These are phyloP conservation scores for Phylloscopus whistleri DNA, from an alignment of 2,113 vertebrate species.

Conservation along the genomic window DNA sequence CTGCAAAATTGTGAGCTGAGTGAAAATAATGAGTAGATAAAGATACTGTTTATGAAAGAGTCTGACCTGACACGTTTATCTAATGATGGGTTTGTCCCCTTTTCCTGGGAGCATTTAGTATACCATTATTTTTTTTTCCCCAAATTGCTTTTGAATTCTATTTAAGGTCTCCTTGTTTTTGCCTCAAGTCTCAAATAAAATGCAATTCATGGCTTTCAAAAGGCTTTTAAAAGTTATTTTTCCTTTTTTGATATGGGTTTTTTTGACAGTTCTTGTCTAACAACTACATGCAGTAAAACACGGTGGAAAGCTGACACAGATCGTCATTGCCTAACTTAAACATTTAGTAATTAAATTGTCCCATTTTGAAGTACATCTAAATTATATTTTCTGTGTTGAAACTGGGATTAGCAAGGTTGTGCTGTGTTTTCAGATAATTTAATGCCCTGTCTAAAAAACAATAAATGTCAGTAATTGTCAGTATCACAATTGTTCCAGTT, in stretches of 20 bases:
- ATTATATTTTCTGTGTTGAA: neutral
- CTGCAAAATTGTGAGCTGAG: neutral
- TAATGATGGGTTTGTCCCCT: neutral
- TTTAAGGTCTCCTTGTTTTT: neutral
- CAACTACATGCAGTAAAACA: neutral
- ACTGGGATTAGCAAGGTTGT: neutral
- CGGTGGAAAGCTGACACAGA: neutral
- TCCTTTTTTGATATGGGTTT: neutral
- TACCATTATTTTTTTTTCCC: neutral
- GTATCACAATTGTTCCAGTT: neutral
- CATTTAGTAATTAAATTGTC: neutral
- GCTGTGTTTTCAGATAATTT: neutral
- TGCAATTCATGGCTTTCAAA: neutral
- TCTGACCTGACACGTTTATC: neutral
- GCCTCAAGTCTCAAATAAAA: neutral
- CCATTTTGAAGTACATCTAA: neutral
- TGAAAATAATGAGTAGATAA: neutral
- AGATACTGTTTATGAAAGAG: neutral
- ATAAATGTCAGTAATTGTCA: neutral
- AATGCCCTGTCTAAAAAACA: neutral
- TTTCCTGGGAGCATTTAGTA: neutral
- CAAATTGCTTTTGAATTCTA: neutral
- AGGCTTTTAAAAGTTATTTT: neutral
- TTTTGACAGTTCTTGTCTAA: neutral
- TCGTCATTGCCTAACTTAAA: neutral